A percentile compares a stretch with the other conserved stretches of the same genome.
Conservation (phyloP, 1,140 invertebrate genomes). For the Oryctes rhinoceros region DNA sequence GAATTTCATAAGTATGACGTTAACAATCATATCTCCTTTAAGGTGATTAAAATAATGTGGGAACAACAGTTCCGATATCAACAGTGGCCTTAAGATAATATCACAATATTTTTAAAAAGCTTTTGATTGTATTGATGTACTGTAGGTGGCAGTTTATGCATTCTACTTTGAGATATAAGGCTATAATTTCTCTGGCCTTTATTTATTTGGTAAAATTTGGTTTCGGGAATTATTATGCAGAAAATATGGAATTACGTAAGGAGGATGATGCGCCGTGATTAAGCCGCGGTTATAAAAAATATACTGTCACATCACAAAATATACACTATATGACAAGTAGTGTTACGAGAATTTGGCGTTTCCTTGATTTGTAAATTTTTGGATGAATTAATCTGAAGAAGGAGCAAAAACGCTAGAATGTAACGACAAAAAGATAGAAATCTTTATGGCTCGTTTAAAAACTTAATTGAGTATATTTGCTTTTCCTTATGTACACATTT, state of each 20-base stretch:
- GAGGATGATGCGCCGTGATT: not conserved
- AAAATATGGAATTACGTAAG: not conserved
- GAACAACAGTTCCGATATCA: slow-evolving; percentile 50
- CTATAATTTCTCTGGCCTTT: slow-evolving; percentile 19
- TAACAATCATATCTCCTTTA: slow-evolving; percentile 52
- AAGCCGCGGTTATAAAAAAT: not conserved
- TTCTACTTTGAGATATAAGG: slow-evolving; percentile 11
- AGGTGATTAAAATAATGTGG: slow-evolving; percentile 46
- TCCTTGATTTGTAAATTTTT: too few species aligned
- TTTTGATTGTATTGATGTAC: slow-evolving; percentile 50
- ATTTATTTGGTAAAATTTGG: not conserved
- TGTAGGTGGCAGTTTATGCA: slow-evolving; percentile 45
- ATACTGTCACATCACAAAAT: slow-evolving; percentile 8
- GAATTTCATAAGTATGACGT: slow-evolving; percentile 34
- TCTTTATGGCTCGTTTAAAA: too few species aligned
- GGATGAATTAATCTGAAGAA: too few species aligned
- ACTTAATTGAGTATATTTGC: too few species aligned
- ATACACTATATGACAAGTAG: too few species aligned
- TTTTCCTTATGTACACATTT: not conserved
- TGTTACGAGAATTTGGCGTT: too few species aligned
- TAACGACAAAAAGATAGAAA: too few species aligned
- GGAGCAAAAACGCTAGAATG: too few species aligned
- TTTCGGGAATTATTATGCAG: not conserved
- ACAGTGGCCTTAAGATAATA: slow-evolving; percentile 55
- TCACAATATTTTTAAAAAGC: slow-evolving; percentile 47